These are phyloP conservation scores for Zaprionus davidi DNA, from an alignment of 1,140 invertebrate genomes.

Conservation along the genomic window DNA sequence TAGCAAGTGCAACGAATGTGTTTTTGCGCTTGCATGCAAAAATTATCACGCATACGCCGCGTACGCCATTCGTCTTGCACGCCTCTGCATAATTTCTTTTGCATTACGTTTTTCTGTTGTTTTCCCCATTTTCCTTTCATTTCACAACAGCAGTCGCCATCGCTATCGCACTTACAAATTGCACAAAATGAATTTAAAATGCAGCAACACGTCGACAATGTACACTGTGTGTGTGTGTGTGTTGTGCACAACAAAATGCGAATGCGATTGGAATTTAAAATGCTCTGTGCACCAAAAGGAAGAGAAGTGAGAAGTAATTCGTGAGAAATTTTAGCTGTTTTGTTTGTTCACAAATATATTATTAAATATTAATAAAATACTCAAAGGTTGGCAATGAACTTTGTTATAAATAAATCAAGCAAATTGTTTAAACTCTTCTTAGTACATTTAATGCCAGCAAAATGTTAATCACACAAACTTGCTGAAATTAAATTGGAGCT, in stretches of 20 bases:
- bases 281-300: not conserved
- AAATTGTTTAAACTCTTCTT: too few relatives aligned
- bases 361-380: not conserved
- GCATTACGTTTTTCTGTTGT: conserved; percentile 13
- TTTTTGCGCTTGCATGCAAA: conserved; percentile 27
- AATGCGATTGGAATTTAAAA: not conserved
- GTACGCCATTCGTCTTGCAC: conserved; percentile 23
- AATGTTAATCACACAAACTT: not conserved
- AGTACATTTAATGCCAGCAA: not conserved
- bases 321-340: not conserved
- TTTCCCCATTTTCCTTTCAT: not conserved
- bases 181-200: conserved; percentile 57
- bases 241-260: conserved; percentile 12
- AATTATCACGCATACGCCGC: conserved; percentile 66
- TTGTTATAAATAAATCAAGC: not conserved
- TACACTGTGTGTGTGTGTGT: not conserved
- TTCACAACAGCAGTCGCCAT: not conserved
- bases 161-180: conserved; percentile 36
- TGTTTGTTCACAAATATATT: not conserved
- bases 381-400: too few relatives aligned
- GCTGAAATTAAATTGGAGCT: not conserved
- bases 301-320: not conserved
- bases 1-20: conserved; percentile 5
- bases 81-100: conserved; percentile 54
- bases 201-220: conserved; percentile 21